Evolutionary conservation across 1,140 invertebrate species (phyloP).

Genomic region (Lethrus apterus): DNA sequence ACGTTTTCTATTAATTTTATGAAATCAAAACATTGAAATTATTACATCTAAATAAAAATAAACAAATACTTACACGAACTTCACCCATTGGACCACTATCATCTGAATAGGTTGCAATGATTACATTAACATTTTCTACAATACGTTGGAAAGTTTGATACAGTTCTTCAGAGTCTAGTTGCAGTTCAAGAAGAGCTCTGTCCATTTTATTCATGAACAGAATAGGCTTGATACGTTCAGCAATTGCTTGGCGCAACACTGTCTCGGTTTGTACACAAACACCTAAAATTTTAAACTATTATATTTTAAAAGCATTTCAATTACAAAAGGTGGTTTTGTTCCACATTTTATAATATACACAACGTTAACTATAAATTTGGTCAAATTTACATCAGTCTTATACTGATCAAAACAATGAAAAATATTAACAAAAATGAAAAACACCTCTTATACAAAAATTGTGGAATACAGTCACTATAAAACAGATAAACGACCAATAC

Average conservation of each 20-base stretch:
- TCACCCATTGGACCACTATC: conserved; percentile 98
- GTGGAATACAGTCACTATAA: too few species aligned
- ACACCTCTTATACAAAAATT: not conserved
- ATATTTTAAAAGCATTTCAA: too few species aligned
- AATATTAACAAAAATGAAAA: not conserved
- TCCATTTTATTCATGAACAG: conserved; percentile 99
- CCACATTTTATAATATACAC: too few species aligned
- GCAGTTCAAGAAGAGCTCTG: conserved; percentile 89
- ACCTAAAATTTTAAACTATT: conserved; percentile 52
- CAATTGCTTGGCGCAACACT: conserved; percentile 96
- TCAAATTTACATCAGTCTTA: not conserved
- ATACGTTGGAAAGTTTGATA: conserved; percentile 99
- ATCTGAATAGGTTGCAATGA: conserved; percentile 98
- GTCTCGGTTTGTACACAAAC: conserved; percentile 99
- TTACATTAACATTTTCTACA: conserved; percentile 99
- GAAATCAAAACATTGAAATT: too few species aligned
- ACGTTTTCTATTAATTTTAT: too few species aligned
- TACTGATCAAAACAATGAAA: not conserved
- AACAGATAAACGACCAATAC: too few species aligned
- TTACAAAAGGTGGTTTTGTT: too few species aligned
- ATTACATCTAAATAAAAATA: not conserved
- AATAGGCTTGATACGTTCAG: conserved; percentile 97
- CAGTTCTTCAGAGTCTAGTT: conserved; percentile 91
- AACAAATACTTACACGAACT: conserved; percentile 63
- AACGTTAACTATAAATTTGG: too few species aligned